These are phyloP conservation scores for Coelopa pilipes DNA, from an alignment of 2,888 invertebrate genomes.

Conservation along the genomic window DNA sequence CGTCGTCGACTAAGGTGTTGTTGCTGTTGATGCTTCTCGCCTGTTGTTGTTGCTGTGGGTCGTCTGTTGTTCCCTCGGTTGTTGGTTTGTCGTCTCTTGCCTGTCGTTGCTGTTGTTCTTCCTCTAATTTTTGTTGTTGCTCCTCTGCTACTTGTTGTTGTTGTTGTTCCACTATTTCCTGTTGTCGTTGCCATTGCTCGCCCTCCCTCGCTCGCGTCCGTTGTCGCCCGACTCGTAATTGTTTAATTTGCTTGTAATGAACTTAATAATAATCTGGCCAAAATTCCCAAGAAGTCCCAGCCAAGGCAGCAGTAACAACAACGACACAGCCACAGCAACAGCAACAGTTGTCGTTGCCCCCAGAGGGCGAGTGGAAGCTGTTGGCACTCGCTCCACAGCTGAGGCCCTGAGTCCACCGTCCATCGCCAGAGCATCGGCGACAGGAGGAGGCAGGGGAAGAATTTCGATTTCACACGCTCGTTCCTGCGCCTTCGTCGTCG, in stretches of 20 bases:
- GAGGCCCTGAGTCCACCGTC: neutral
- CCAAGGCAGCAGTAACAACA: neutral
- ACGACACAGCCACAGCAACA: slow-evolving; percentile 1
- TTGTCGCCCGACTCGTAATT: neutral
- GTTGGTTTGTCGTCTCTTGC: no score
- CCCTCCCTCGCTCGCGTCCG: neutral
- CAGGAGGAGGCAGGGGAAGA: no score
- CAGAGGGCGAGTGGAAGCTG: neutral
- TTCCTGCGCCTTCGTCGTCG: no score
- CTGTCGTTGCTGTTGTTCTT: slow-evolving; percentile 8
- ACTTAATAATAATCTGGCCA: neutral
- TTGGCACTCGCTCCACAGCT: neutral
- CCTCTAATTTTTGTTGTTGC: no score
- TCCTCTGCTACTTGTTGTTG: no score
- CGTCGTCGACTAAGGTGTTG: neutral
- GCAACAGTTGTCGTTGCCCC: slow-evolving; percentile 13
- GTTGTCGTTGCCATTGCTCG: no score
- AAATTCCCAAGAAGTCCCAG: neutral
- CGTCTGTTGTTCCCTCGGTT: neutral
- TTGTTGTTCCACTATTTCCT: no score
- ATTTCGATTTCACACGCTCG: no score
- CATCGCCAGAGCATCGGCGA: no score
- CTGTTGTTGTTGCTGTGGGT: neutral
- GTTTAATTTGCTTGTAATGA: slow-evolving; percentile 13
- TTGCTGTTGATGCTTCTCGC: neutral